Evolutionary conservation across 1,140 invertebrate genomes (phyloP).

Genomic region (Galendromus occidentalis): DNA sequence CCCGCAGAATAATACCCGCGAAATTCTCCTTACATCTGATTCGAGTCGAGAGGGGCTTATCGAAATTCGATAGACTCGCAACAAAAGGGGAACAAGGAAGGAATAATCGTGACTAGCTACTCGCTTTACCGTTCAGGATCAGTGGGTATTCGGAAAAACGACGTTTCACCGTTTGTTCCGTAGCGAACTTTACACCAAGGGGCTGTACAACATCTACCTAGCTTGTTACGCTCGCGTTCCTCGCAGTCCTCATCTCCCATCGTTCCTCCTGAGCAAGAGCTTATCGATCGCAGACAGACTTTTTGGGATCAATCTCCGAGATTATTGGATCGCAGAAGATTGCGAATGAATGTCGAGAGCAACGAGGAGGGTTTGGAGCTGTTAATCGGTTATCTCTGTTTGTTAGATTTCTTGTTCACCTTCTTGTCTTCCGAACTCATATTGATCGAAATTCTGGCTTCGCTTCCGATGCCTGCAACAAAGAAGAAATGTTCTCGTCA

Average conservation of each 20-base stretch:
- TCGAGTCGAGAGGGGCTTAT: too few relatives aligned
- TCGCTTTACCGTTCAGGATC: constrained; percentile 3
- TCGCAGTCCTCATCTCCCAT: constrained; percentile 2
- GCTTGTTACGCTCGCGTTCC: not conserved
- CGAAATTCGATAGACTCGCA: too few relatives aligned
- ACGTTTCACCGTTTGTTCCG: not conserved
- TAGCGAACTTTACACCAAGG: constrained; percentile 3
- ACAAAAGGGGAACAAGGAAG: too few relatives aligned
- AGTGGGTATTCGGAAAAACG: not conserved
- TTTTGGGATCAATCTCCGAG: not conserved
- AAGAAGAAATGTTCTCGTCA: too few relatives aligned
- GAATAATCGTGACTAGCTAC: too few relatives aligned
- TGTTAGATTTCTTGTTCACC: not conserved
- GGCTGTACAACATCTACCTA: not conserved
- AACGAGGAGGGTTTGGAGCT: too few relatives aligned
- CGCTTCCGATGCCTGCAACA: too few relatives aligned
- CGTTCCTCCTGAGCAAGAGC: not conserved
- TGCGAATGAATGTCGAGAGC: too few relatives aligned
- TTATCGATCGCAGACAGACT: not conserved
- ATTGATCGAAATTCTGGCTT: not conserved
- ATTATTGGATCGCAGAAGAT: not conserved
- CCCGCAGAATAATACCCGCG: too few relatives aligned
- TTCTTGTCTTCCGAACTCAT: constrained; percentile 9
- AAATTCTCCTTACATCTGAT: too few relatives aligned
- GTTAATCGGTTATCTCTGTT: too few relatives aligned